Evolutionary conservation across 2,113 vertebrate species (phyloP).

Genomic region (Neogale vison): DNA sequence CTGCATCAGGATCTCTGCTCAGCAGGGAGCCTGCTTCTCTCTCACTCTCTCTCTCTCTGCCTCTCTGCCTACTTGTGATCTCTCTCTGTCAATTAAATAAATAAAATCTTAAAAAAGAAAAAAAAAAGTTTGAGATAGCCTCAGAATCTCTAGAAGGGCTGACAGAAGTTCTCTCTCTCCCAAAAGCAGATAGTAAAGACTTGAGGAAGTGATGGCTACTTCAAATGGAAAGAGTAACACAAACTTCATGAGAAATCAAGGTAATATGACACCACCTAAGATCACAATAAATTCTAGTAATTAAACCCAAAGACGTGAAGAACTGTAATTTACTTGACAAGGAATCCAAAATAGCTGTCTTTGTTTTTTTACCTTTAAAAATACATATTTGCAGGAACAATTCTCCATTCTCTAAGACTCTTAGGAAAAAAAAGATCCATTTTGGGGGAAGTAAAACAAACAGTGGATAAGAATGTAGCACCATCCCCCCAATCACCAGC

Average conservation of each 20-base stretch:
- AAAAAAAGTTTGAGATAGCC: neutral
- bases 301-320: neutral
- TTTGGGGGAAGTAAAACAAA: conserved; percentile 69
- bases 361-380: conserved; percentile 67
- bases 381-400: conserved; percentile 81
- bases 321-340: neutral
- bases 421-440: conserved; percentile 73
- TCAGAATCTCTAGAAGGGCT: neutral
- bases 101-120: no score
- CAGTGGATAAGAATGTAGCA: conserved; percentile 63
- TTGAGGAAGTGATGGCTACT: neutral
- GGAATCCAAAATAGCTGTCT: neutral
- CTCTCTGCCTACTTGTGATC: no score
- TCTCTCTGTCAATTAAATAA: no score
- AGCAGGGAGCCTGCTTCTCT: no score
- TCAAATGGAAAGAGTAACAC: neutral
- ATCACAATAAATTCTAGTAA: neutral
- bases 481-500: conserved; percentile 66
- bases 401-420: conserved; percentile 74
- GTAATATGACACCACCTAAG: neutral
- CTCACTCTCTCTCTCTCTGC: no score
- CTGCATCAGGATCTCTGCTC: no score
- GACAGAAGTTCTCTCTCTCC: neutral
- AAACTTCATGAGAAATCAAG: neutral
- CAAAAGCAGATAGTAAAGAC: neutral